Evolutionary conservation across 2,797 vertebrate genomes (phyloP), one percentile per base, ranked within the genome.

Genomic region (Acrossocheilus wenchowensis): DNA sequence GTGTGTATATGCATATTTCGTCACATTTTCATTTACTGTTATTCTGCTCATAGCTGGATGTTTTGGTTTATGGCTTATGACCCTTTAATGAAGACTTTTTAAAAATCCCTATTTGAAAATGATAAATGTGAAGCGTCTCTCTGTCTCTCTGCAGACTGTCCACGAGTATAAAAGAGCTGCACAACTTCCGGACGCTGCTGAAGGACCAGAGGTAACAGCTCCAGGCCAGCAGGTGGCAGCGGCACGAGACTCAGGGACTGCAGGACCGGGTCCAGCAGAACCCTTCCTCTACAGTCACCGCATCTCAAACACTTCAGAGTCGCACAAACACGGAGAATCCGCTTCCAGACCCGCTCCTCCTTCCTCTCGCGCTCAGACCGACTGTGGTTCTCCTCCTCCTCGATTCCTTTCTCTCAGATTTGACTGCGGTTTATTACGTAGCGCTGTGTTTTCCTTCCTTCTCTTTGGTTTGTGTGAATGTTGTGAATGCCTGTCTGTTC

Each of bases 131-230:
- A 5, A 5, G 1, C 30, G 4, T 84, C 23, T n/a, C 23, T 15
- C 0, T 68, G 12, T 36, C 10, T 23, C 6, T 41, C 41, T 50
- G 21, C 21, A 99, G 98, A 91, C 96, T 99, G 92, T 98, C 97
- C 89, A 98, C 97, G 71, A 99, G 97, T 89, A 97, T 99, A 89
- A 95, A 95, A 84, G 97, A 99, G 88, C 93, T 99, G 83, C 96
- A 98, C 92, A 96, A 94, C 88, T 99, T 99, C 94, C 97, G 98
- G 92, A 90, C 94, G 78, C 94, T 98, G 92, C 78, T 98, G 88
- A 95, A 97, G 66, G 95, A 96, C 52, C 95, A 92, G 6, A 98
- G 97, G 97, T 98, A 98, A 97, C 96, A 77, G 0, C 85, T 78
- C 41, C 6, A 83, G 87, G 75, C 90, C 92, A 90, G 78, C 30